phyloP scores from a whole-genome alignment of 2,113 vertebrate genomes.

The Sprattus sprattus region DNA sequence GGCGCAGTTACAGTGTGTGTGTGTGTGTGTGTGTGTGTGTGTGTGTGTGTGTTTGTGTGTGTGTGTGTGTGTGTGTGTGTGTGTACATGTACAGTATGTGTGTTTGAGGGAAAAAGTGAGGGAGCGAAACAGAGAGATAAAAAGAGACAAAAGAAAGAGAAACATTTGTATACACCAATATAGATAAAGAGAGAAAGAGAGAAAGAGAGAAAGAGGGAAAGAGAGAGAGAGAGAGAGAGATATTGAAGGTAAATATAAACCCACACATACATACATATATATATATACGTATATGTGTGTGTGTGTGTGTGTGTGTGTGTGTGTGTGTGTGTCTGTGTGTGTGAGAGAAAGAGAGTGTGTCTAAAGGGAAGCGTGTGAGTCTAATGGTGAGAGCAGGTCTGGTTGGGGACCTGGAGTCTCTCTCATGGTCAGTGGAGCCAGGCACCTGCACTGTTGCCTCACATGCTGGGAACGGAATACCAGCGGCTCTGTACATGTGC shows the following conservation, averaged over 20 bases:
- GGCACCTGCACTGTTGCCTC: not conserved
- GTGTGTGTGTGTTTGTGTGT: constrained; percentile 12
- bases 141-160: not conserved
- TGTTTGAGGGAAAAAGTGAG: constrained; percentile 19
- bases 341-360: not conserved
- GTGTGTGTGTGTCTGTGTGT: not conserved
- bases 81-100: constrained; percentile 23
- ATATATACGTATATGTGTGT: not conserved
- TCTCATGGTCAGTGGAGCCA: not conserved
- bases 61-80: not conserved
- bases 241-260: not conserved
- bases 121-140: not conserved
- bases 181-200: not conserved
- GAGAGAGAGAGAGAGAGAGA: not conserved
- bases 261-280: not conserved
- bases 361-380: not conserved
- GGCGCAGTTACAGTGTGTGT: constrained; percentile 23
- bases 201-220: too few species aligned
- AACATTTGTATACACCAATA: not conserved
- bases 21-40: constrained; percentile 39
- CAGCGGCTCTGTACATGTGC: not conserved
- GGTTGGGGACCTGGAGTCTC: not conserved
- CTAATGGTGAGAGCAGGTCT: not conserved
- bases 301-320: not conserved
- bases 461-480: not conserved